Evolutionary conservation across 2,113 vertebrate genomes (phyloP).

Genomic region (Hypanus sabinus): DNA sequence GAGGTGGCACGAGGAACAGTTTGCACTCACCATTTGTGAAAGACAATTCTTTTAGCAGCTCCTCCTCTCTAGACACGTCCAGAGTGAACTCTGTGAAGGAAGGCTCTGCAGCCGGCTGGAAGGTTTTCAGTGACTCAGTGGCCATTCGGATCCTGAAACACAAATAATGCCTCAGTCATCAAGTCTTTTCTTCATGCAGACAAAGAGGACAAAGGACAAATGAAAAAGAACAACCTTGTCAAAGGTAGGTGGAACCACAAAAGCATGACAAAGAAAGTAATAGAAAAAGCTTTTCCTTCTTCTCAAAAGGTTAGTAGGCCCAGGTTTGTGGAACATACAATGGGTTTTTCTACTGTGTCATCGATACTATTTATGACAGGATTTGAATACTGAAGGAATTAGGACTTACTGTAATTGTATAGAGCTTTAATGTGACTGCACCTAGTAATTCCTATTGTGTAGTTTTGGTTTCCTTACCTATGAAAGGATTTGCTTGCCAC

Average conservation of each 20-base stretch:
- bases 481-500: too few species aligned
- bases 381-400: too few species aligned
- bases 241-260: neutral
- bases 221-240: neutral
- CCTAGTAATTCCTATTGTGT: too few species aligned
- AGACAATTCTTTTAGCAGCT: conserved; percentile 71
- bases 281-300: neutral
- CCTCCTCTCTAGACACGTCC: conserved; percentile 74
- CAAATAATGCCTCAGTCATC: neutral
- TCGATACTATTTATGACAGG: neutral
- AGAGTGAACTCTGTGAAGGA: conserved; percentile 84
- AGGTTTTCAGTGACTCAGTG: conserved; percentile 82
- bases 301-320: neutral
- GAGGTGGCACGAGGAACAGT: neutral
- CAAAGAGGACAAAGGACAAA: neutral
- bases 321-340: neutral
- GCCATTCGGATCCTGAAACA: conserved; percentile 83
- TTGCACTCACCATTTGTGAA: conserved; percentile 73
- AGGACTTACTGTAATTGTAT: too few species aligned
- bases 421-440: too few species aligned
- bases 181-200: neutral
- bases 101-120: conserved; percentile 75
- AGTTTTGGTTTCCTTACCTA: too few species aligned
- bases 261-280: neutral
- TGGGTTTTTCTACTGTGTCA: neutral